These are phyloP conservation scores for Xenopus borealis DNA, from an alignment of 2,113 vertebrate species.

Conservation along the genomic window DNA sequence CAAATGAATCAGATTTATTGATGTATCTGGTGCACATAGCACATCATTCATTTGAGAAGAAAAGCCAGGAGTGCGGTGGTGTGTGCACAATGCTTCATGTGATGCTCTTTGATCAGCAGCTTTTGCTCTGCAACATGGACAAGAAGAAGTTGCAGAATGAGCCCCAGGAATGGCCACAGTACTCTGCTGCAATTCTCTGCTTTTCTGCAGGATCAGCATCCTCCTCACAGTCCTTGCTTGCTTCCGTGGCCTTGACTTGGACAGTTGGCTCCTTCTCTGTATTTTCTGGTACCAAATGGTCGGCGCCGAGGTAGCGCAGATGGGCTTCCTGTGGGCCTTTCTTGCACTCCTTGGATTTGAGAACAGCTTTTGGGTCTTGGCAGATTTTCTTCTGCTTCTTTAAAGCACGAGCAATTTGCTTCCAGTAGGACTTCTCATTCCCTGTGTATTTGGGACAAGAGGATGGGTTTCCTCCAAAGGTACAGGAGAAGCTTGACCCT, in stretches of 20 bases:
- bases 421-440: constrained; percentile 74
- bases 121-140: constrained; percentile 74
- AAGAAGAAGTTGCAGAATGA: constrained; percentile 79
- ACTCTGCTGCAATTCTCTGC: constrained; percentile 71
- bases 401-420: constrained; percentile 71
- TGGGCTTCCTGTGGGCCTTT: constrained; percentile 68
- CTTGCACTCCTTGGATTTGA: constrained; percentile 76
- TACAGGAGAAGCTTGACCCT: constrained; percentile 64
- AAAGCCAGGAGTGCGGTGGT: no score
- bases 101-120: constrained; percentile 59
- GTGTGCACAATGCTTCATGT: no score
- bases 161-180: constrained; percentile 72
- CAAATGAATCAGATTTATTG: no score
- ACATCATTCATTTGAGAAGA: no score
- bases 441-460: constrained; percentile 64
- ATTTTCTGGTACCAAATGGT: background rate
- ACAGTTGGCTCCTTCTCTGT: constrained; percentile 20
- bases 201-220: constrained; percentile 58
- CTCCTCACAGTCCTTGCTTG: constrained; percentile 52
- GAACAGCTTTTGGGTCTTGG: constrained; percentile 53
- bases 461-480: constrained; percentile 71
- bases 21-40: background rate
- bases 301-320: constrained; percentile 64
- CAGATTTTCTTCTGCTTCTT: constrained; percentile 77
- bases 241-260: background rate